A percentile compares a stretch with the other conserved stretches of the same genome.
Conservation (phyloP, 1,140 invertebrate species). For the Zaprionus lachaisei region DNA sequence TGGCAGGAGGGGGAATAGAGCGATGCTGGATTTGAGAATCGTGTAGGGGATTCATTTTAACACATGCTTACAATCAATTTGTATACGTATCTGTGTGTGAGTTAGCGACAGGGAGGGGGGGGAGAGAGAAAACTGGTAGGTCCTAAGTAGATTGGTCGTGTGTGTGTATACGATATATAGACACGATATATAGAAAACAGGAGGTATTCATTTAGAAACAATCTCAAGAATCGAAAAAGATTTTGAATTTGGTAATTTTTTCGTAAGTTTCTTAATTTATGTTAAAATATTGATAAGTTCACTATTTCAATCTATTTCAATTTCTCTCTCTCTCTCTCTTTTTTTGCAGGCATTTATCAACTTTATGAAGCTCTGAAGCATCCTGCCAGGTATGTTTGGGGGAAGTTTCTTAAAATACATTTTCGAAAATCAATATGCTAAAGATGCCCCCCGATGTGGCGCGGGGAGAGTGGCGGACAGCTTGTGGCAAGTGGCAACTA, state of each 20-base stretch:
- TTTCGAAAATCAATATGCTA: constrained; percentile 20
- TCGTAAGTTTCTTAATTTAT: too few species aligned
- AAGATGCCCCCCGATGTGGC: background rate
- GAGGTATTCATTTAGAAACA: too few species aligned
- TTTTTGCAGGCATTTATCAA: background rate
- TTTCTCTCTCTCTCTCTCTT: too few species aligned
- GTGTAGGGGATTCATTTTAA: background rate
- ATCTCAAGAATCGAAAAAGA: too few species aligned
- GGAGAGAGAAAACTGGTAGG: background rate
- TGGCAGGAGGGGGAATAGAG: too few species aligned
- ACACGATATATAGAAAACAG: background rate
- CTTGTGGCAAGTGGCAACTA: constrained; percentile 40
- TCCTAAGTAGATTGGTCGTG: background rate
- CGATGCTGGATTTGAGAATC: background rate
- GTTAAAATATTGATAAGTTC: too few species aligned
- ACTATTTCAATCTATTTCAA: too few species aligned
- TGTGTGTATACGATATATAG: background rate
- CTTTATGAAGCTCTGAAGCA: background rate
- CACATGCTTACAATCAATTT: constrained; percentile 2
- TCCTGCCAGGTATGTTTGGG: background rate
- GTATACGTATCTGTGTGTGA: background rate
- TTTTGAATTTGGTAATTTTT: too few species aligned
- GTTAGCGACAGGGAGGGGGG: background rate
- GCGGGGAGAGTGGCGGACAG: background rate
- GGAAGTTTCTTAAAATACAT: background rate